A percentile compares a stretch with the other conserved stretches of the same genome.
These are phyloP conservation scores for Epinephelus fuscoguttatus DNA, from an alignment of 2,113 vertebrate genomes.

Conservation along the genomic window DNA sequence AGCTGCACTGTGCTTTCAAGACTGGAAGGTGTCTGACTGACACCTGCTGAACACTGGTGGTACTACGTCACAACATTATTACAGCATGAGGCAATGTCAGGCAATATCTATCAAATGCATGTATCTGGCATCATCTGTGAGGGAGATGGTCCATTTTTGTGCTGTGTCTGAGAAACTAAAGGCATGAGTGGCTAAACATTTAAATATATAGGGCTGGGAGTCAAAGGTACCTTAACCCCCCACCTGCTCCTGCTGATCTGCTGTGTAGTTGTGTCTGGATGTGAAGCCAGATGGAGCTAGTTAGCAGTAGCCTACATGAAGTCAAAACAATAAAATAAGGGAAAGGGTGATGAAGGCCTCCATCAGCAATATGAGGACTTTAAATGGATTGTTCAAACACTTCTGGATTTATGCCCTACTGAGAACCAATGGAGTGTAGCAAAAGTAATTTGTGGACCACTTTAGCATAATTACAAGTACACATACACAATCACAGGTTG, in stretches of 20 bases:
- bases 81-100: background rate
- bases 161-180: background rate
- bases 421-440: background rate
- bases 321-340: background rate
- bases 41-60: conserved; percentile 42
- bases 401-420: background rate
- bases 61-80: background rate
- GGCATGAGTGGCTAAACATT: background rate
- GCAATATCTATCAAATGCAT: background rate
- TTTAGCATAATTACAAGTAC: background rate
- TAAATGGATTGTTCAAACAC: background rate
- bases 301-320: too few species aligned
- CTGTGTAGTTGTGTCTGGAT: background rate
- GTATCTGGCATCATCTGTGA: background rate
- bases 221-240: background rate
- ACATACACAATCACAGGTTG: background rate
- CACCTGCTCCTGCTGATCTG: background rate
- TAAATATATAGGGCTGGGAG: background rate
- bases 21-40: conserved; percentile 41
- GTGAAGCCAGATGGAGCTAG: background rate
- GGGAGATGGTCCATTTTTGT: background rate
- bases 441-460: background rate
- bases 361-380: background rate
- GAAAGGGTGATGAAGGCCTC: background rate
- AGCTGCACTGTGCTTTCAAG: background rate